Base-by-base conservation (phyloP, 2,888 invertebrate genomes). In the Thera britannica region DNA sequence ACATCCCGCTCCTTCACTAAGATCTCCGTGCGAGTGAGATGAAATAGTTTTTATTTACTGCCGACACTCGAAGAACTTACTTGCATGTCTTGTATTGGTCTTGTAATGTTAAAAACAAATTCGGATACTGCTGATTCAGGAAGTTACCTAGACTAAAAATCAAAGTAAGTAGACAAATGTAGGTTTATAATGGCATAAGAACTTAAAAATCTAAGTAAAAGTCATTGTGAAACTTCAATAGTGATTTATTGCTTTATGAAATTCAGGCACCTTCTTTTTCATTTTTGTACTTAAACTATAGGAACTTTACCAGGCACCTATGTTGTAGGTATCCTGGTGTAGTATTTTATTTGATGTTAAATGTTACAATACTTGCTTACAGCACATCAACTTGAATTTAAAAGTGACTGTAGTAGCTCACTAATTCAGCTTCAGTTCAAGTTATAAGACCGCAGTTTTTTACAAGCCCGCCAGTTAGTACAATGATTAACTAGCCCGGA, bases 111-210 rank as follows among this genome's bases (percentile, higher is more conserved):
- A 23, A 23, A 23, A 23, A 23, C 67, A 67, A 70, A 70, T 65
- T 65, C 67, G 65, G 70, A 64, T 70, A 65, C 59, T 63, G 63
- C 56, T 70, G 62, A 66, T 70, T 63, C 69, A 70, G 70, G 63
- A 60, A 60, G 48, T 8, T 52, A 34, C 9, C 8, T 34, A 2
- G n/a, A 52, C 44, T 38, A 38, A 38, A 38, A 38, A 38, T 38
- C 38, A 38, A 38, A 6, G 38, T 6, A 44, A 44, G 44, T 7
- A 46, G 9, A 46, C 2, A 8, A 34, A 49, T 11, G 11, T 48
- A 48, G n/a, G 48, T 48, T 11, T 48, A 12, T 12, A 49, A 6
- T 52, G 2, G 8, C 34, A 2, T 52, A 52, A 2, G 3, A 52
- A 52, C 52, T 34, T 52, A 3, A 23, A 51, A 51, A 51, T 41